These are phyloP conservation scores for Lanius collurio DNA, from an alignment of 2,113 vertebrate species.

Conservation along the genomic window DNA sequence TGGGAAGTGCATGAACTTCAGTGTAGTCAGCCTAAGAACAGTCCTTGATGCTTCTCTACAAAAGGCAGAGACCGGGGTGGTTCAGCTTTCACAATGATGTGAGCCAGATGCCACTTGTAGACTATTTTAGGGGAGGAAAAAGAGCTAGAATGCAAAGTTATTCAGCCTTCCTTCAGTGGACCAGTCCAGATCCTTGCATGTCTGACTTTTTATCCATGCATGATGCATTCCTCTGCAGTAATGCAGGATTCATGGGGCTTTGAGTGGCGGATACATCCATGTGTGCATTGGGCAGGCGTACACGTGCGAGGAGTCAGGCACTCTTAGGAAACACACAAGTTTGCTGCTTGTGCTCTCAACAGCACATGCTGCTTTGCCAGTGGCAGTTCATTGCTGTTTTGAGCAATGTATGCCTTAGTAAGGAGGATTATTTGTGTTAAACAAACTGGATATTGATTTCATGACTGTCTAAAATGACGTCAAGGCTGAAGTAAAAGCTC, in stretches of 20 bases:
- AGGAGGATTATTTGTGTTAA: background rate
- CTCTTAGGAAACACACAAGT: background rate
- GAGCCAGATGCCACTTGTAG: background rate
- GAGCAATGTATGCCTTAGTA: background rate
- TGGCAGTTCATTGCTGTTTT: background rate
- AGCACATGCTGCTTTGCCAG: background rate
- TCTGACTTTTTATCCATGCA: background rate
- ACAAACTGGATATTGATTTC: background rate
- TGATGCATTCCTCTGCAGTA: background rate
- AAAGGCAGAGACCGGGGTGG: background rate
- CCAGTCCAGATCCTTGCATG: background rate
- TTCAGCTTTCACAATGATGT: background rate
- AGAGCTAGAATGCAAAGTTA: background rate
- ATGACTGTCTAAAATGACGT: background rate
- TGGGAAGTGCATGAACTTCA: background rate
- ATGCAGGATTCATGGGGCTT: background rate
- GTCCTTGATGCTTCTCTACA: background rate
- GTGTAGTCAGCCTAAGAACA: background rate
- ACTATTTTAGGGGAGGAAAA: background rate
- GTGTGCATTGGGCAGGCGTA: rapidly evolving
- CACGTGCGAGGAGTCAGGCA: rapidly evolving
- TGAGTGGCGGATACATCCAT: background rate
- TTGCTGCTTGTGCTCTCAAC: background rate
- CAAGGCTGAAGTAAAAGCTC: background rate
- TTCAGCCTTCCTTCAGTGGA: background rate